Evolutionary conservation across 2,888 invertebrate genomes (phyloP).

Genomic region (Dexiosoma caninum): DNA sequence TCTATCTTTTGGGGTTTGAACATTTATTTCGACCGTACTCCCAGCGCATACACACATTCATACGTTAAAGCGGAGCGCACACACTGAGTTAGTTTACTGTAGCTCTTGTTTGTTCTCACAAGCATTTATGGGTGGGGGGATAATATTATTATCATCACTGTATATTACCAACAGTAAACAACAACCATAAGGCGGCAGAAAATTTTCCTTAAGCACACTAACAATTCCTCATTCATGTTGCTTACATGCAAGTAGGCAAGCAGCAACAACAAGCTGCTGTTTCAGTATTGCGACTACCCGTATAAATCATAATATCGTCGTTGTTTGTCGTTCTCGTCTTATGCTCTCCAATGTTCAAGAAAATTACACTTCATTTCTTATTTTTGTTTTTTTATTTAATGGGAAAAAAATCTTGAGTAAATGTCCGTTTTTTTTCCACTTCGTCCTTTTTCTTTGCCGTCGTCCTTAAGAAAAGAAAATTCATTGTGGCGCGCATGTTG

Average conservation of each 20-base stretch:
- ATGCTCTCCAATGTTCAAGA: slow-evolving; percentile 29
- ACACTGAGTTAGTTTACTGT: slow-evolving; percentile 10
- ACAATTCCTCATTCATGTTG: slow-evolving; percentile 40
- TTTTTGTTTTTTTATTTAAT: background rate
- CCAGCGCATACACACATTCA: background rate
- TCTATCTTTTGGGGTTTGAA: slow-evolving; percentile 60
- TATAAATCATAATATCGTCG: slow-evolving; percentile 59
- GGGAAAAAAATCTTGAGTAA: slow-evolving; percentile 49
- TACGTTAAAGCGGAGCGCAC: too few relatives aligned
- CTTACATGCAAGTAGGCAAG: slow-evolving; percentile 23
- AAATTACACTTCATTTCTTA: slow-evolving; percentile 8
- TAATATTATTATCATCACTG: slow-evolving; percentile 56
- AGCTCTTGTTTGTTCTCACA: slow-evolving; percentile 34
- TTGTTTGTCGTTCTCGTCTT: slow-evolving; percentile 31
- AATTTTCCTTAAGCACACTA: slow-evolving; percentile 35
- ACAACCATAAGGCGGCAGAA: slow-evolving; percentile 28
- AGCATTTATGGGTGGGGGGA: slow-evolving; percentile 60
- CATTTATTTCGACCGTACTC: slow-evolving; percentile 54
- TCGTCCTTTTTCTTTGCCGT: slow-evolving; percentile 45
- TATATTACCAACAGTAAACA: slow-evolving; percentile 28
- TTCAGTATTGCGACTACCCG: slow-evolving; percentile 29
- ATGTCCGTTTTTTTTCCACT: slow-evolving; percentile 46
- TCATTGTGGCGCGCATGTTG: slow-evolving; percentile 64
- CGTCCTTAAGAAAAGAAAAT: slow-evolving; percentile 57
- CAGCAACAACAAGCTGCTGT: background rate